A percentile compares a stretch with the other conserved stretches of the same genome.
These are phyloP conservation scores for Gyps fulvus DNA, from an alignment of 2,113 vertebrate genomes.

Conservation along the genomic window DNA sequence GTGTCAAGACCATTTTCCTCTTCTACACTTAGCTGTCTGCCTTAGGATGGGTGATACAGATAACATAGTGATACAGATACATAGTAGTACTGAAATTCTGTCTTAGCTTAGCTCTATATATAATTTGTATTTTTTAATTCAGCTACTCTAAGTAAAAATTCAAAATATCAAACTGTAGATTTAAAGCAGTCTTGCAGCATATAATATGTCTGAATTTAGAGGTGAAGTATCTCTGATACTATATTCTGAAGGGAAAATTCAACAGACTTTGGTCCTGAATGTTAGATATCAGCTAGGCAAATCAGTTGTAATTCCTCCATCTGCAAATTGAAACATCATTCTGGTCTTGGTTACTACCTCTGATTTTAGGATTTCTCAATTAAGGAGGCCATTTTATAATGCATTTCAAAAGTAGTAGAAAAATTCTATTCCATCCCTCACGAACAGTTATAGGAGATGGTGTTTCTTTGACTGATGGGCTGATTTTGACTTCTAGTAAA, in stretches of 20 bases:
- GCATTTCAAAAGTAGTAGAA: neutral
- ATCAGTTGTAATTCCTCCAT: neutral
- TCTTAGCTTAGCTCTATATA: neutral
- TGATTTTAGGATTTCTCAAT: neutral
- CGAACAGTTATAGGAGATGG: neutral
- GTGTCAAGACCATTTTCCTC: neutral
- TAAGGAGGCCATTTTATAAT: neutral
- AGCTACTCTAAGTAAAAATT: neutral
- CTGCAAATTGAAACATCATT: neutral
- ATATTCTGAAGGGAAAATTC: neutral
- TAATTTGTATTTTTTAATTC: neutral
- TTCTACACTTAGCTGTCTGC: neutral
- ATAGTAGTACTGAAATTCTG: neutral
- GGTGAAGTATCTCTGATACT: neutral
- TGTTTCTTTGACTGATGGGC: neutral
- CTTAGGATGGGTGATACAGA: neutral
- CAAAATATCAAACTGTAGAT: neutral
- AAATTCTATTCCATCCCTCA: neutral
- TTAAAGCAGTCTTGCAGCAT: neutral
- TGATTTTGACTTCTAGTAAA: constrained; percentile 9
- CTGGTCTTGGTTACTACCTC: neutral
- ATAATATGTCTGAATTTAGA: neutral
- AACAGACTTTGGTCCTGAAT: neutral
- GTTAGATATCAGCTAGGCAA: neutral
- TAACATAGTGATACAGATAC: neutral